These are phyloP conservation scores for Bicyclus anynana DNA, from an alignment of 1,140 invertebrate genomes.

Conservation along the genomic window DNA sequence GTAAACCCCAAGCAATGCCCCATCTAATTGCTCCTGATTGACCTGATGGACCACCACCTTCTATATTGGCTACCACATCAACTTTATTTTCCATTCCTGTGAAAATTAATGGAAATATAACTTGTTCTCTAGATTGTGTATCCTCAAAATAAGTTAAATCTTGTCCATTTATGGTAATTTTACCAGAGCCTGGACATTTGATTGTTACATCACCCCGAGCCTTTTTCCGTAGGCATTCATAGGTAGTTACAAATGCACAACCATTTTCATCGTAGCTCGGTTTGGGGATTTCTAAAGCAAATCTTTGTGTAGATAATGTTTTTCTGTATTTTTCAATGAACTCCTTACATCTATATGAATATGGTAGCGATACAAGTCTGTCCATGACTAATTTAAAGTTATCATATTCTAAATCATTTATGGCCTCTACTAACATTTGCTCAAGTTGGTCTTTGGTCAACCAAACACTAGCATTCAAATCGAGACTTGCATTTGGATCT, in stretches of 20 bases:
- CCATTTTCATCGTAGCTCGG: constrained; percentile 83
- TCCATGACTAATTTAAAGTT: constrained; percentile 86
- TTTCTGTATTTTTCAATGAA: constrained; percentile 86
- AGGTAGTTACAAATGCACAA: constrained; percentile 81
- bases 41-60: constrained; percentile 83
- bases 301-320: constrained; percentile 75
- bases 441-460: constrained; percentile 84
- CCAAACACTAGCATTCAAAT: constrained; percentile 78
- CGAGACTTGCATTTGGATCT: constrained; percentile 79
- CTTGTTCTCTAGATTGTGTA: constrained; percentile 84
- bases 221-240: constrained; percentile 85
- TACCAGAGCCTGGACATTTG: constrained; percentile 86
- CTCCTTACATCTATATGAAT: constrained; percentile 81
- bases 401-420: constrained; percentile 85
- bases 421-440: constrained; percentile 82
- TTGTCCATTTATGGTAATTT: constrained; percentile 88
- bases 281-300: constrained; percentile 78
- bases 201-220: constrained; percentile 83
- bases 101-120: constrained; percentile 93
- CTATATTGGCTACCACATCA: constrained; percentile 88
- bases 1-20: constrained; percentile 88
- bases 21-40: constrained; percentile 92
- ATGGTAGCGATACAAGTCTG: constrained; percentile 84
- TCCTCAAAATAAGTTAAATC: constrained; percentile 86
- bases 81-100: constrained; percentile 86